These are phyloP conservation scores for Mohoua ochrocephala DNA, from an alignment of 2,113 vertebrate species.

Conservation along the genomic window DNA sequence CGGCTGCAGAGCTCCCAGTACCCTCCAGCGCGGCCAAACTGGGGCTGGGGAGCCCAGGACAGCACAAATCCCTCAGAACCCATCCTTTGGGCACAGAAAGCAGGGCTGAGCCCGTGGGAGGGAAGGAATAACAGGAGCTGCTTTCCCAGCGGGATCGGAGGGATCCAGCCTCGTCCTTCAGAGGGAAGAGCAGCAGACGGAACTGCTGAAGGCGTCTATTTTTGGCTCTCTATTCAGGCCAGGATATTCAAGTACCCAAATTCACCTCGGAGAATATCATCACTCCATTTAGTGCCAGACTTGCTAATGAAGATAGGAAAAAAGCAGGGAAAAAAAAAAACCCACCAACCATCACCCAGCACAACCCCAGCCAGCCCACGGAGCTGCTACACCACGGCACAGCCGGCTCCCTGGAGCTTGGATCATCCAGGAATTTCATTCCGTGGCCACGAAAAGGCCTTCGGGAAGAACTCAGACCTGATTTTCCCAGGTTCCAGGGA, in stretches of 20 bases:
- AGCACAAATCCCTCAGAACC: background rate
- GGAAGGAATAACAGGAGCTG: background rate
- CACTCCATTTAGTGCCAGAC: background rate
- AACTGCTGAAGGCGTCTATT: conserved; percentile 23
- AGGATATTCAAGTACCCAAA: conserved; percentile 24
- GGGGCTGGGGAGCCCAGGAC: background rate
- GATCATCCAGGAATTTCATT: background rate
- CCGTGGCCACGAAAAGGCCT: background rate
- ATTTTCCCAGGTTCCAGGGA: background rate
- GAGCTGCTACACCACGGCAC: background rate
- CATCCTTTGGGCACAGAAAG: background rate
- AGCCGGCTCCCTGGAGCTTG: background rate
- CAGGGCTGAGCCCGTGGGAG: background rate
- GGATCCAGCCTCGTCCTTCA: background rate
- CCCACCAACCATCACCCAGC: background rate
- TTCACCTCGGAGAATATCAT: conserved; percentile 26
- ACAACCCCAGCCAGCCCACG: background rate
- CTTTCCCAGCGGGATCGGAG: background rate
- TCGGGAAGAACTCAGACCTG: accelerated
- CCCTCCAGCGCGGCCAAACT: background rate
- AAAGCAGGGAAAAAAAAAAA: background rate
- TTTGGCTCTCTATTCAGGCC: conserved; percentile 37
- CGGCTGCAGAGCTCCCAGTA: background rate
- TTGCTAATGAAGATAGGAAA: conserved; percentile 11
- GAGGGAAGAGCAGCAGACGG: background rate